A percentile compares a stretch with the other conserved stretches of the same genome.
phyloP scores from a whole-genome alignment of 2,888 invertebrate species.

The Oscheius sp. region DNA sequence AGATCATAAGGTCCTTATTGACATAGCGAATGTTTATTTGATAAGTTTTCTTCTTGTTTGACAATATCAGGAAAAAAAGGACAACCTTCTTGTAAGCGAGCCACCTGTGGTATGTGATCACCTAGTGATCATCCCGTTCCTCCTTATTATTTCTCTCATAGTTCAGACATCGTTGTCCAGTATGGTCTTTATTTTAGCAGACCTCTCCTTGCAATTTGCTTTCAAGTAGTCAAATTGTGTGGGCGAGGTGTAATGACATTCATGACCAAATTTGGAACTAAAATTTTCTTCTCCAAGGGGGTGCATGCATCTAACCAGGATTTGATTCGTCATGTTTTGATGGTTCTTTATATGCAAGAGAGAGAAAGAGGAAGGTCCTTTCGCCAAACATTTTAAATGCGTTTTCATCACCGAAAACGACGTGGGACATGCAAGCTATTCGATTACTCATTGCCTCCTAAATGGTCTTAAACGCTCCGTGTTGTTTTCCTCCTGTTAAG shows the following conservation, averaged over 20 bases:
- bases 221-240: background rate
- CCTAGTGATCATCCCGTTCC: too few species aligned
- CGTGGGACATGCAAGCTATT: constrained; percentile 23
- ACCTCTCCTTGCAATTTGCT: background rate
- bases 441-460: constrained; percentile 29
- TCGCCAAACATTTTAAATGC: constrained; percentile 23
- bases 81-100: too few species aligned
- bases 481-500: constrained; percentile 9
- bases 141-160: background rate
- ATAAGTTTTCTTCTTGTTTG: too few species aligned
- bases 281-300: background rate
- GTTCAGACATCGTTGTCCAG: background rate
- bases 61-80: too few species aligned
- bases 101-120: too few species aligned
- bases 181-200: background rate
- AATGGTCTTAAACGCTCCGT: constrained; percentile 15
- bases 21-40: too few species aligned
- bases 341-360: background rate
- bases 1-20: too few species aligned
- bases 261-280: background rate
- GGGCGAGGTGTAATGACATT: background rate
- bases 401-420: constrained; percentile 27
- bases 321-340: background rate
- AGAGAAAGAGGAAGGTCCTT: background rate
- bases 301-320: background rate